phyloP scores from a whole-genome alignment of 1,140 invertebrate genomes.

The Euwallacea fornicatus region DNA sequence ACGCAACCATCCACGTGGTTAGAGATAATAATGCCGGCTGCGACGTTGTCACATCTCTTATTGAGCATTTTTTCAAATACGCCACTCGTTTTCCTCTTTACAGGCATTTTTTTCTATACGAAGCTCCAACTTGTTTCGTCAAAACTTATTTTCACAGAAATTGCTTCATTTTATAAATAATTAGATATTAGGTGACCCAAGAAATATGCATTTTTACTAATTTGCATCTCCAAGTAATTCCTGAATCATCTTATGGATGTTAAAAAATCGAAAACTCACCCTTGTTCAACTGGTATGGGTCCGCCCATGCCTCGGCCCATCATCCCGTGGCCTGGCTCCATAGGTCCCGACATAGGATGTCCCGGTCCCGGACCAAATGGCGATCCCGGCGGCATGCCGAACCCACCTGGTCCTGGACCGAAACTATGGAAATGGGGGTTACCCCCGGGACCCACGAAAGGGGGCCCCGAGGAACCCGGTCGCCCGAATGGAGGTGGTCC shows the following conservation, averaged over 20 bases:
- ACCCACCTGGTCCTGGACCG: conserved; percentile 64
- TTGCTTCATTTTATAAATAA: too few relatives aligned
- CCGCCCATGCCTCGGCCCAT: conserved; percentile 65
- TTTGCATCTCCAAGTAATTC: too few relatives aligned
- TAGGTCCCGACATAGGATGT: conserved; percentile 63
- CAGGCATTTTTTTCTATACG: not conserved
- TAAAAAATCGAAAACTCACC: conserved; percentile 59
- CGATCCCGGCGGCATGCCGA: conserved; percentile 70
- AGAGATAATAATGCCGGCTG: conserved; percentile 28
- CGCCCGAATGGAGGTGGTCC: conserved; percentile 66
- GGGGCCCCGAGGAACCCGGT: conserved; percentile 69
- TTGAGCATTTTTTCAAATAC: conserved; percentile 8
- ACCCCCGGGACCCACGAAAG: conserved; percentile 63
- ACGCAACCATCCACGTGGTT: conserved; percentile 29
- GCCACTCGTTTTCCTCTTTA: not conserved
- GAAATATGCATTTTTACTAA: too few relatives aligned
- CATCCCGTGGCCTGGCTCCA: conserved; percentile 63
- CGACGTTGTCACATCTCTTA: conserved; percentile 22
- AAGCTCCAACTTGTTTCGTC: not conserved
- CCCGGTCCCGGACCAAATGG: conserved; percentile 66
- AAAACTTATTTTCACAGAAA: too few relatives aligned
- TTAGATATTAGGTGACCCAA: too few relatives aligned
- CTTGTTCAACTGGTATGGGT: conserved; percentile 70
- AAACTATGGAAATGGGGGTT: conserved; percentile 67
- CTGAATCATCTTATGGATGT: not conserved